Base-by-base conservation (phyloP, 2,113 vertebrate species). In the Bothrops jararaca region DNA sequence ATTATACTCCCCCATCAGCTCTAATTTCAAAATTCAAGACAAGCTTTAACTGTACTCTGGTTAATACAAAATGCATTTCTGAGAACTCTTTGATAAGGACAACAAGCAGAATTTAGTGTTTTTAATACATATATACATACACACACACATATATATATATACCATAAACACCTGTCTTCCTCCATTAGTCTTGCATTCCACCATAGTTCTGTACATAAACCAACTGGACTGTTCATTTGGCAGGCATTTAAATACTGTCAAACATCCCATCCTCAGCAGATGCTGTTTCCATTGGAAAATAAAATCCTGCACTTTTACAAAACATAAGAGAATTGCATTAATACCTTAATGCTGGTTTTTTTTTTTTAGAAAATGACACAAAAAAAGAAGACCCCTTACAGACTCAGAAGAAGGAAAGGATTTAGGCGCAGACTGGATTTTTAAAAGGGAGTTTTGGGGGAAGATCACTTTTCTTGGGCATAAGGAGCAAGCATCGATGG, bases 31-130 rank as follows among this genome's bases (percentile, higher is more conserved):
- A 95, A 92, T 86, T 96, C 93, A 96, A 97, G 97, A 98, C 96
- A 98, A 98, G 98, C 97, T 98, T 97, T 97, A 98, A 97, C 96
- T 96, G 45, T 97, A 97, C 96, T 97, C 96, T 95, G 92, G 96
- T 92, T 94, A 95, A 95, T 93, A 96, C 92, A 96, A 95, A 96
- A 96, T 0, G 88, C 91, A 95, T 95, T 96, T 91, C 74, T 95
- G 94, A 90, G 93, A 93, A 95, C 54, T 85, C 18, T 50, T 91
- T 95, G 96, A 97, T 48, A 94, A 94, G 93, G 42, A 97, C 95
- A 94, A 96, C 94, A 94, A 93, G 95, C 80, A 50, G 12, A 3
- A 50, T 64, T 87, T 87, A 92, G 85, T 96, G 94, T 26, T 34
- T 15, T 45, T 29, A 6, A 86, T 23, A 45, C 18, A 58, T n/a